Conservation (phyloP, 2,888 invertebrate genomes). For the Lasioglossum zephyrum region DNA sequence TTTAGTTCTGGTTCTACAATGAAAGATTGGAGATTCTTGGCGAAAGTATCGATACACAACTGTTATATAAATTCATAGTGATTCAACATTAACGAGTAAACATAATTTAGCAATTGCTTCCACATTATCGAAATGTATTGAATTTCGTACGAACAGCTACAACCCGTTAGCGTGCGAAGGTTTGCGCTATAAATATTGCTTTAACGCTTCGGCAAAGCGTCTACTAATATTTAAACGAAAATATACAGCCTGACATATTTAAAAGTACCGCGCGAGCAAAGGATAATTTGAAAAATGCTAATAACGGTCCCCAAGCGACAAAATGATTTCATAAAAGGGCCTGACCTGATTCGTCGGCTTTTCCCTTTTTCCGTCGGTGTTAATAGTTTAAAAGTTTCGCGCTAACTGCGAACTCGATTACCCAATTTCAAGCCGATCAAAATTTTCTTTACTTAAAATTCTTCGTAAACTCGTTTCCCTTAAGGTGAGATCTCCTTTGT, state of each 20-base stretch:
- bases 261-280: not conserved
- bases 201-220: not conserved
- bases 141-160: not conserved
- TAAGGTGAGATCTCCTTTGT: too few species aligned
- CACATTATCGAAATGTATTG: not conserved
- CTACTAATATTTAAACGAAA: not conserved
- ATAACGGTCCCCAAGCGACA: too few species aligned
- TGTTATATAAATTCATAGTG: not conserved
- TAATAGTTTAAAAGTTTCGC: not conserved
- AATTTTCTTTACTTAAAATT: constrained; percentile 4
- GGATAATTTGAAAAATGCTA: not conserved
- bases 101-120: not conserved
- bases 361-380: not conserved
- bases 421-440: not conserved
- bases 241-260: not conserved
- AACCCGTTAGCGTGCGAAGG: not conserved
- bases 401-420: not conserved
- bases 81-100: not conserved
- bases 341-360: not conserved
- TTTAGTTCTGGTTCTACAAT: not conserved
- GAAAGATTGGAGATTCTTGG: not conserved
- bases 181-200: not conserved
- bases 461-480: constrained; percentile 1
- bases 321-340: not conserved
- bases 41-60: not conserved